Evolutionary conservation across 2,113 vertebrate genomes (phyloP).

Genomic region (Scortum barcoo): DNA sequence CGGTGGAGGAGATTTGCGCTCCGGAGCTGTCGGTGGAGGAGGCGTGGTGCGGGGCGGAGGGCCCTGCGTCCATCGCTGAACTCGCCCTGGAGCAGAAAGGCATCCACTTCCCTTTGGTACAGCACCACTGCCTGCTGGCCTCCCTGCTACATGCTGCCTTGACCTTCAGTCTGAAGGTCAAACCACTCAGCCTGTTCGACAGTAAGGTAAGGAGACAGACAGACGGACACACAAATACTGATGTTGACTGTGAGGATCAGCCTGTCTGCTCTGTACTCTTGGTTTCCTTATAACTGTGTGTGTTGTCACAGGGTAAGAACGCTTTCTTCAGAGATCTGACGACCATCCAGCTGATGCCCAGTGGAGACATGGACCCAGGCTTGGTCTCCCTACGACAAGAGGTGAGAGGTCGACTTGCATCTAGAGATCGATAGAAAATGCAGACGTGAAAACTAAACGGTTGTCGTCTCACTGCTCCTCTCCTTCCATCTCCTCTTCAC

Average conservation of each 20-base stretch:
- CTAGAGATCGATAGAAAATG: neutral
- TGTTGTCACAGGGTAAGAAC: constrained; percentile 90
- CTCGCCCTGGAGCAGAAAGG: constrained; percentile 94
- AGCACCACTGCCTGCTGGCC: constrained; percentile 93
- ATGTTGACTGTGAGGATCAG: neutral
- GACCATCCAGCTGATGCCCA: constrained; percentile 95
- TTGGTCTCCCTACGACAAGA: constrained; percentile 90
- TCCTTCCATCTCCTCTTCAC: neutral
- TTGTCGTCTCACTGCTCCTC: neutral
- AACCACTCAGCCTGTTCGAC: constrained; percentile 94
- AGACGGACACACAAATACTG: neutral
- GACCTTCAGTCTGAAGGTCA: constrained; percentile 91
- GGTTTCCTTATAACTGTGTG: neutral
- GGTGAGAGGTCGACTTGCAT: constrained; percentile 76
- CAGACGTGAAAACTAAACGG: neutral
- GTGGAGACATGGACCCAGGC: constrained; percentile 92
- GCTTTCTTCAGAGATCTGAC: constrained; percentile 98
- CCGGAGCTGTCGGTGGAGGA: constrained; percentile 91
- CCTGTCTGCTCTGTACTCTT: neutral
- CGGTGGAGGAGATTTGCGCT: constrained; percentile 87
- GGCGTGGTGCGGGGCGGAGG: constrained; percentile 89
- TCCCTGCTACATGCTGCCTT: constrained; percentile 87
- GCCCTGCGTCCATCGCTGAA: constrained; percentile 92
- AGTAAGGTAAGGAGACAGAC: constrained; percentile 87
- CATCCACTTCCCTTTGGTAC: constrained; percentile 93